phyloP scores from a whole-genome alignment of 1,140 invertebrate species.

The Trichonephila clavata region DNA sequence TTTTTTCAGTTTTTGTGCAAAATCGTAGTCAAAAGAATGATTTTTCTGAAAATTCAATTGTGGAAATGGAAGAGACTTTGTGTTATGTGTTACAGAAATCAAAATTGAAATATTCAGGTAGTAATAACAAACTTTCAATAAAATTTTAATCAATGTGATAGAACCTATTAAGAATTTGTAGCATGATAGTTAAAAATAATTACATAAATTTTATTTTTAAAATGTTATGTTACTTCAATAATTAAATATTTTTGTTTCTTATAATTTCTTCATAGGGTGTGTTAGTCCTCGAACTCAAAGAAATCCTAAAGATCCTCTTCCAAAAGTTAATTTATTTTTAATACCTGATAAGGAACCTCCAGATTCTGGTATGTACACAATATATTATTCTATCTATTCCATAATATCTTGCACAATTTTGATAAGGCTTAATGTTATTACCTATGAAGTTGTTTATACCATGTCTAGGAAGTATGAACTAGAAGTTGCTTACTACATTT shows the following conservation, averaged over 20 bases:
- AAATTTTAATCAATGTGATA: too few relatives aligned
- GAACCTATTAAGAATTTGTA: not conserved
- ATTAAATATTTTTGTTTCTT: not conserved
- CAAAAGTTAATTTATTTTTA: conserved; percentile 68
- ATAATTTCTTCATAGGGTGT: conserved; percentile 44
- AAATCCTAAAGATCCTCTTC: conserved; percentile 39
- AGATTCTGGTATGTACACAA: conserved; percentile 51
- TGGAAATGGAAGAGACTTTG: conserved; percentile 86
- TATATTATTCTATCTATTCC: not conserved
- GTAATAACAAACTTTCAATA: not conserved
- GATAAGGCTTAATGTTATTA: too few relatives aligned
- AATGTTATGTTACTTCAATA: too few relatives aligned
- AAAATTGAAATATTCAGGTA: conserved; percentile 86
- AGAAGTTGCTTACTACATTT: too few relatives aligned
- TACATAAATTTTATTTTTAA: not conserved
- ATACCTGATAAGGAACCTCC: conserved; percentile 53
- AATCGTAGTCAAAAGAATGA: conserved; percentile 88
- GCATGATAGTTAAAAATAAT: not conserved
- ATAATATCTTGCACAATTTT: too few relatives aligned
- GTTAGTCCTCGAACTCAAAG: conserved; percentile 6
- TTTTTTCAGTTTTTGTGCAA: conserved; percentile 85
- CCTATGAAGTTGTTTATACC: too few relatives aligned
- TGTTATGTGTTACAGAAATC: conserved; percentile 87
- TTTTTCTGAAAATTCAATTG: conserved; percentile 85
- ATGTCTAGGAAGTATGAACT: too few relatives aligned